A percentile compares a stretch with the other conserved stretches of the same genome.
Evolutionary conservation across 2,113 vertebrate genomes (phyloP).

Genomic region (Condylura cristata): DNA sequence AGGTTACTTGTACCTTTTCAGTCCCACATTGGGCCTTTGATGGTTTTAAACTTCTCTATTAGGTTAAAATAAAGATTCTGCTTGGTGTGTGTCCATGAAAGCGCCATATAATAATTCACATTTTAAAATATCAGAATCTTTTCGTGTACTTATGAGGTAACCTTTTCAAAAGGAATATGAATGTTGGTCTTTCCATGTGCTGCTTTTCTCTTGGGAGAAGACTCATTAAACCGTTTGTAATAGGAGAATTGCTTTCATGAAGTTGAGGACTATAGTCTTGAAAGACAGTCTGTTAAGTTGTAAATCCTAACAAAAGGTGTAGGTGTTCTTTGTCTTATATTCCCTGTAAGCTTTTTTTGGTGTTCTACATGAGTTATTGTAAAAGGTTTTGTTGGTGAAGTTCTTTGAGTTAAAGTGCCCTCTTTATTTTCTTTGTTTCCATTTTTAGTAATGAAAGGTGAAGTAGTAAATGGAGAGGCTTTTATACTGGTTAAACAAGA

Average conservation of each 20-base stretch:
- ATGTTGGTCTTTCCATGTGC: not conserved
- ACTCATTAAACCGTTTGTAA: not conserved
- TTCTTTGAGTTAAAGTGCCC: not conserved
- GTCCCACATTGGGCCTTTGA: not conserved
- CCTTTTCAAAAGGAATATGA: not conserved
- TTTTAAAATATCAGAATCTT: not conserved
- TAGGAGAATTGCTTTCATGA: not conserved
- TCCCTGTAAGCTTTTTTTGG: not conserved
- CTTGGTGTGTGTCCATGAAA: not conserved
- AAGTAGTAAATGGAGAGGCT: not conserved
- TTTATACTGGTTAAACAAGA: not conserved
- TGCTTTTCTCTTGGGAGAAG: slow-evolving; percentile 16
- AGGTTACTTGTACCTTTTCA: not conserved
- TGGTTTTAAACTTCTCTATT: slow-evolving; percentile 15
- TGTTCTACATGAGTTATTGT: not conserved
- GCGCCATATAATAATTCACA: not conserved
- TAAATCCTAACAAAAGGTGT: slow-evolving; percentile 25
- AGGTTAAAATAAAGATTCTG: not conserved
- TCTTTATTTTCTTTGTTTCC: not conserved
- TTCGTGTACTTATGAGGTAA: not conserved
- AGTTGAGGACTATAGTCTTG: not conserved
- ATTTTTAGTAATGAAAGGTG: not conserved
- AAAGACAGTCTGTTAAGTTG: not conserved
- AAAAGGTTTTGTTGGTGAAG: slow-evolving; percentile 24
- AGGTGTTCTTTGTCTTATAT: not conserved